These are phyloP conservation scores for Drusus annulatus DNA, from an alignment of 1,140 invertebrate species.

Conservation along the genomic window DNA sequence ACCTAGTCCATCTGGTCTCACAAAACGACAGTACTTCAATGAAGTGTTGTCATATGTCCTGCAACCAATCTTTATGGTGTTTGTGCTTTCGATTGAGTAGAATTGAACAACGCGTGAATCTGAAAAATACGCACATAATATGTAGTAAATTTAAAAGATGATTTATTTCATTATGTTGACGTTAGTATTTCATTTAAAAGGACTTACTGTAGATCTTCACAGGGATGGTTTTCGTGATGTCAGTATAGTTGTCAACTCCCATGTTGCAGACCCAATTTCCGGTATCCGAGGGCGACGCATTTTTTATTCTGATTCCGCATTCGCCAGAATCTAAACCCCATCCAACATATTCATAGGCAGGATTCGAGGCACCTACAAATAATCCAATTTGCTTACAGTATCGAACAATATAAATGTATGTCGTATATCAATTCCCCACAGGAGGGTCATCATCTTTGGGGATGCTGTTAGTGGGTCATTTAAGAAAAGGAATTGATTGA, in stretches of 20 bases:
- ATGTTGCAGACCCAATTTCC: constrained; percentile 53
- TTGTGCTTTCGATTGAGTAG: not conserved
- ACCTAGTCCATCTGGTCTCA: constrained; percentile 54
- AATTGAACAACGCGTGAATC: not conserved
- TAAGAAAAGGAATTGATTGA: too few species aligned
- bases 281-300: constrained; percentile 24
- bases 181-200: not conserved
- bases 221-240: constrained; percentile 13
- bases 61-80: constrained; percentile 35
- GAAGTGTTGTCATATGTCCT: constrained; percentile 50
- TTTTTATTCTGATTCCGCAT: constrained; percentile 52
- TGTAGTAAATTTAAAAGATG: not conserved
- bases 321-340: constrained; percentile 45
- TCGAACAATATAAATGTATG: too few species aligned
- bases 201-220: constrained; percentile 47
- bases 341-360: constrained; percentile 50
- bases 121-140: too few species aligned
- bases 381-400: too few species aligned
- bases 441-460: too few species aligned
- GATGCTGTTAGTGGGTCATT: too few species aligned
- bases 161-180: too few species aligned
- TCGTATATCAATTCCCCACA: too few species aligned
- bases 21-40: constrained; percentile 56
- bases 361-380: constrained; percentile 26
- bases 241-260: not conserved